Conservation (phyloP, 2,113 vertebrate genomes). For the Pipra filicauda region DNA sequence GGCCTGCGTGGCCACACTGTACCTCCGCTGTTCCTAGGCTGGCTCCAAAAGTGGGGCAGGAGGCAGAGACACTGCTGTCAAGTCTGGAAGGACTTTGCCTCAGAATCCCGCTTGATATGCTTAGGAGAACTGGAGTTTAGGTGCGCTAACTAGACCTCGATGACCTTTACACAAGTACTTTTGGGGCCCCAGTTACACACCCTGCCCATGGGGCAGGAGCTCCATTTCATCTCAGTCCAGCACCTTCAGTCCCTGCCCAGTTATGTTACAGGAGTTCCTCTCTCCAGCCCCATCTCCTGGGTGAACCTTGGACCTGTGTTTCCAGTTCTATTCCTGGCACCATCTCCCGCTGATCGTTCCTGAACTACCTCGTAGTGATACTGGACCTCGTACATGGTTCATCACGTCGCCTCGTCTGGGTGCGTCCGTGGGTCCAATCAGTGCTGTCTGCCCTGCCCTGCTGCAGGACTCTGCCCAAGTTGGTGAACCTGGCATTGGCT, state of each 20-base stretch:
- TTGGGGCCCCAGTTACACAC: not conserved
- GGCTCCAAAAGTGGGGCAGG: not conserved
- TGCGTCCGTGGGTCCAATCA: not conserved
- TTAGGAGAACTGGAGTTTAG: not conserved
- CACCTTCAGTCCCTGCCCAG: not conserved
- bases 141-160: not conserved
- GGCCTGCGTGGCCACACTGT: accelerated
- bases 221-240: not conserved
- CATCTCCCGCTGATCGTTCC: not conserved
- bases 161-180: not conserved
- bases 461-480: not conserved
- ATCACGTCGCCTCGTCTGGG: not conserved
- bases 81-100: not conserved
- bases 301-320: not conserved
- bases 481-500: not conserved
- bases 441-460: not conserved
- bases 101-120: not conserved
- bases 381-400: not conserved
- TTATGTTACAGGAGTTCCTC: accelerated
- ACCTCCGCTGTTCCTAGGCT: no score
- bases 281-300: not conserved
- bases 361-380: not conserved
- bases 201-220: not conserved
- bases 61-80: accelerated
- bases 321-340: not conserved